A percentile compares a stretch with the other conserved stretches of the same genome.
phyloP scores from a whole-genome alignment of 2,888 invertebrate genomes.

The Megaustenia siamemsis region DNA sequence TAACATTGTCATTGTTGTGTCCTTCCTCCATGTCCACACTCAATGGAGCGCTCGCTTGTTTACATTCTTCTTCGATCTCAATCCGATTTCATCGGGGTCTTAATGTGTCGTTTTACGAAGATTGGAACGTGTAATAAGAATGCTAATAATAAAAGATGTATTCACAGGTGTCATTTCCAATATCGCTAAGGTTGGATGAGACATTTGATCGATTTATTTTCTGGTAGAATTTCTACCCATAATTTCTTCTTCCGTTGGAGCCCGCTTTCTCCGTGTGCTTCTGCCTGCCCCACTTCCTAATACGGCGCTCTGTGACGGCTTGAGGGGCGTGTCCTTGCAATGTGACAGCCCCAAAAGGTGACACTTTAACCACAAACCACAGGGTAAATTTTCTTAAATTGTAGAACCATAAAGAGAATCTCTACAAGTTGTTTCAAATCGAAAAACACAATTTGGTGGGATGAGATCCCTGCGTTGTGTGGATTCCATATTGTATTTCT shows the following conservation, averaged over 20 bases:
- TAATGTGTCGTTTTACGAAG: slow-evolving; percentile 33
- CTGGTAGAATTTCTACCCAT: slow-evolving; percentile 13
- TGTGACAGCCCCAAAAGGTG: slow-evolving; percentile 49
- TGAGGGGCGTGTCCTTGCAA: slow-evolving; percentile 45
- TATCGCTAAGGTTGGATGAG: slow-evolving; percentile 36
- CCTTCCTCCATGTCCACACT: slow-evolving; percentile 43
- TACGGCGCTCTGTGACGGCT: slow-evolving; percentile 43
- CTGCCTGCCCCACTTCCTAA: slow-evolving; percentile 51
- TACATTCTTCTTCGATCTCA: slow-evolving; percentile 54
- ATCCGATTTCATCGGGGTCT: slow-evolving; percentile 56
- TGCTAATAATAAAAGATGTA: slow-evolving; percentile 37
- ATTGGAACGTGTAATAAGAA: slow-evolving; percentile 31
- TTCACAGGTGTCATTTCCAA: slow-evolving; percentile 51
- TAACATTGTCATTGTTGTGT: background rate
- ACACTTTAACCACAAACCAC: slow-evolving; percentile 46
- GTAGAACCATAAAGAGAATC: slow-evolving; percentile 28
- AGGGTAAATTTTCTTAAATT: slow-evolving; percentile 34
- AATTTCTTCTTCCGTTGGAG: slow-evolving; percentile 29
- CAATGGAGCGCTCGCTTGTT: slow-evolving; percentile 53
- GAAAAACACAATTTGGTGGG: background rate
- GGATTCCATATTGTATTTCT: slow-evolving; percentile 12
- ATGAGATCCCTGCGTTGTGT: background rate
- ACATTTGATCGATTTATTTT: slow-evolving; percentile 44
- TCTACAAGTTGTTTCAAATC: slow-evolving; percentile 43
- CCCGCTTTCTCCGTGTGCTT: slow-evolving; percentile 40